Conservation (phyloP, 2,797 vertebrate genomes). For the Champsocephalus gunnari region DNA sequence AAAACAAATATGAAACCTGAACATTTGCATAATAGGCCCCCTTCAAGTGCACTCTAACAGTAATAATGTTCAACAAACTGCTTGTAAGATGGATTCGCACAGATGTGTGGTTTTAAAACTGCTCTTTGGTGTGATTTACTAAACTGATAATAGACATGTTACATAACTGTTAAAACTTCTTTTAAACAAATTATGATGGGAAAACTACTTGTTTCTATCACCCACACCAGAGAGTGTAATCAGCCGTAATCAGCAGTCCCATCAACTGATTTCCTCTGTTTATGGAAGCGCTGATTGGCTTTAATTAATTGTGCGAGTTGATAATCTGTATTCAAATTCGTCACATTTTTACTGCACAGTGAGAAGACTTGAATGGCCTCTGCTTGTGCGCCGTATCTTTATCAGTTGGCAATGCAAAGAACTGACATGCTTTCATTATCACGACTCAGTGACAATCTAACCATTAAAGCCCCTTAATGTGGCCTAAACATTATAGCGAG, state of each 20-base stretch:
- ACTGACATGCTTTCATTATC: not conserved
- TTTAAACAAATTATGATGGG: slow-evolving; percentile 26
- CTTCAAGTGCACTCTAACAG: not conserved
- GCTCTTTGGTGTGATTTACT: slow-evolving; percentile 29
- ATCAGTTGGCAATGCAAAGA: not conserved
- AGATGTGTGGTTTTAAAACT: not conserved
- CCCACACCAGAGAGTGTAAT: slow-evolving; percentile 53
- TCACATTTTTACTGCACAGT: slow-evolving; percentile 16
- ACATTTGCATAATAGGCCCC: too few relatives aligned
- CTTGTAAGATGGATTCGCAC: slow-evolving; percentile 9
- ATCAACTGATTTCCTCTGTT: slow-evolving; percentile 69
- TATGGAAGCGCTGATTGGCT: slow-evolving; percentile 66
- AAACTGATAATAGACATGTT: slow-evolving; percentile 32
- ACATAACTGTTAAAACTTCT: slow-evolving; percentile 19
- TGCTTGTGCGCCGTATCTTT: not conserved
- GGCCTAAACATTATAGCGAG: not conserved
- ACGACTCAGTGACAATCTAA: not conserved
- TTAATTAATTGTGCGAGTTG: slow-evolving; percentile 61
- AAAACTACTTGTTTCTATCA: slow-evolving; percentile 29
- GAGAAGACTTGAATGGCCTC: not conserved
- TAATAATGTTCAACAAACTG: slow-evolving; percentile 26
- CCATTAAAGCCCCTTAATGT: not conserved
- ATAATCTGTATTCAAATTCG: slow-evolving; percentile 52
- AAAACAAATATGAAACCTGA: too few relatives aligned
- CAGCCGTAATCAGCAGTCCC: slow-evolving; percentile 67